Base-by-base conservation (phyloP, 2,797 vertebrate genomes). In the Enteromius viviparus region DNA sequence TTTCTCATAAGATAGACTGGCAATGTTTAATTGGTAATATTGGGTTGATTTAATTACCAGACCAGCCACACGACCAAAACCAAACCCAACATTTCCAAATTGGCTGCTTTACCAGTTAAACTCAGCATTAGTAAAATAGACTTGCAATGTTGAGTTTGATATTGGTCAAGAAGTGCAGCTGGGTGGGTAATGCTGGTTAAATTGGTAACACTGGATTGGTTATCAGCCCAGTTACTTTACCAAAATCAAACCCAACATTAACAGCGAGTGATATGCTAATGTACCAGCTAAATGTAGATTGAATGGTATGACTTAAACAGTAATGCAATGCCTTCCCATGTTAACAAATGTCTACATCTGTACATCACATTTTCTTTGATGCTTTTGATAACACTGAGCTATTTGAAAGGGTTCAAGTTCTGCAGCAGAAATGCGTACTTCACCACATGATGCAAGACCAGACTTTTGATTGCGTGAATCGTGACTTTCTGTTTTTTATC, bases 401-500 rank as follows among this genome's bases (percentile, higher is more conserved):
- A 49, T 42, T 60, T n/a, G 0, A 62, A 62, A 45, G 51, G 51
- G 37, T 70, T 60, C 15, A 69, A 42, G 14, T 80, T 69, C 32
- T 42, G 23, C 12, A 37, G 32, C 32, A 53, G 17, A 6, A 40
- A 49, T 19, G 42, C n/a, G 15, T 6, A 45, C 15, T 58, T 69
- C 4, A 2, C 23, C 23, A 37, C 26, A 29, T 17, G 65, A 69
- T 26, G 40, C 8, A 70, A 32, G 8, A 69, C 29, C 15, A 78
- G 23, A 42, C 45, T 23, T 76, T 37, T 5, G 3, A 65, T 83
- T 77, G 37, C 47, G 10, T 45, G 29, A 58, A 51, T 49, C 12
- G 21, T 62, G 29, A 55, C 80, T 76, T 58, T 68, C 40, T 72
- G 47, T 34, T 40, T 80, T 62, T 23, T 70, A 47, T 70, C 55